Base-by-base conservation (phyloP, 2,797 vertebrate species). In the Poecilia picta region DNA sequence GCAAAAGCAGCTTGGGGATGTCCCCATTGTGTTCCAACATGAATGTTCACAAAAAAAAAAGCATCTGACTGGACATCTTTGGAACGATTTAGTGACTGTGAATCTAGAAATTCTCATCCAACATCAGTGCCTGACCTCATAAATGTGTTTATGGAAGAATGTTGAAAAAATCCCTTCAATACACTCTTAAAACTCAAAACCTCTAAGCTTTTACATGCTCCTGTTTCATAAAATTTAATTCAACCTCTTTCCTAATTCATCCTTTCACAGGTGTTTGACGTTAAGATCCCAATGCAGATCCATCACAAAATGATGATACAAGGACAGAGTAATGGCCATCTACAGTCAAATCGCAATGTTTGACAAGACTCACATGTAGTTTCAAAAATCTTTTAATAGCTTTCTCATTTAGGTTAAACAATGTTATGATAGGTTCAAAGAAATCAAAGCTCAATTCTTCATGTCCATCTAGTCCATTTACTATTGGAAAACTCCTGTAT, bases 401-500 rank as follows among this genome's bases (percentile, higher is more conserved):
- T 3, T 1, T 33, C 33, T 33, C 83, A 89, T 93, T 90, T 89
- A 77, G 92, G 92, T 93, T 91, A 93, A 94, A 94, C 88, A 93
- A 94, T 92, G 93, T 90, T 90, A 91, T 92, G 89, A 92, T 87
- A 84, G 78, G 62, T 90, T 93, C 81, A 92, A 93, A 93, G 80
- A 90, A 93, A 89, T 89, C 79, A 89, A 88, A 91, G 85, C 47
- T 83, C 85, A 88, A 88, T 89, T 85, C 85, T 82, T 81, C 45
- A 89, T 15, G n/a, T 55, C 53, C 87, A 86, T 89, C 87, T 47
- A 85, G 89, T 94, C 86, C 85, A 81, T 85, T 87, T 82, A 68
- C 78, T 76, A 82, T 83, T 87, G 83, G 83, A 79, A 28, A 84
- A 86, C 87, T 88, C 80, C 81, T 57, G 66, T 84, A 75, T 90